phyloP scores from a whole-genome alignment of 2,888 invertebrate species.

The Priocnemis perturbator region DNA sequence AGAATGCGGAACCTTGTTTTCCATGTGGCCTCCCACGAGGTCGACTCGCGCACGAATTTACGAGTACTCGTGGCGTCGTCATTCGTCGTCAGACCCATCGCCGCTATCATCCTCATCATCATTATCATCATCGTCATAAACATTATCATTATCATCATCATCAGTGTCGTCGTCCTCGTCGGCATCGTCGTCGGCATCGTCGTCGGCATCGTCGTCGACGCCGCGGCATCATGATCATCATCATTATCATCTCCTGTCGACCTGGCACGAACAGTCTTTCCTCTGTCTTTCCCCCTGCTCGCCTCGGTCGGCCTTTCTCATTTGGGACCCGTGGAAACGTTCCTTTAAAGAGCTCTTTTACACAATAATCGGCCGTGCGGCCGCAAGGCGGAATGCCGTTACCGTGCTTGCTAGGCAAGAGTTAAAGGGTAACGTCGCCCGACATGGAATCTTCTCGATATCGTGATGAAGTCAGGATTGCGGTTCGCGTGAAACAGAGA shows the following conservation, averaged over 20 bases:
- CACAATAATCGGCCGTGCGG: constrained; percentile 46
- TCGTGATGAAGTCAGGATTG: constrained; percentile 25
- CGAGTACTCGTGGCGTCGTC: constrained; percentile 25
- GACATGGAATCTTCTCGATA: constrained; percentile 40
- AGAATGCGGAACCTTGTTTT: constrained; percentile 72
- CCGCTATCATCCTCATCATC: constrained; percentile 8
- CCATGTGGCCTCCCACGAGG: constrained; percentile 51
- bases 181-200: constrained; percentile 18
- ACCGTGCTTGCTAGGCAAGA: constrained; percentile 40
- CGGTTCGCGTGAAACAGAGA: too few species aligned
- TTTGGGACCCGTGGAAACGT: constrained; percentile 33
- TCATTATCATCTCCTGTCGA: constrained; percentile 3
- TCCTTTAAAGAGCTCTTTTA: constrained; percentile 44
- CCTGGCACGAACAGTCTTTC: background rate
- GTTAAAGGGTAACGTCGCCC: constrained; percentile 43
- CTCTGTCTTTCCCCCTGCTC: constrained; percentile 20
- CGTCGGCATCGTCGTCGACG: constrained; percentile 13
- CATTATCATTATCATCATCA: constrained; percentile 11
- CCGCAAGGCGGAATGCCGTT: constrained; percentile 38
- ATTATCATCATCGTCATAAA: background rate
- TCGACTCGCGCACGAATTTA: constrained; percentile 61
- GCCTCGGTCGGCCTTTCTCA: constrained; percentile 13
- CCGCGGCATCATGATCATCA: constrained; percentile 13
- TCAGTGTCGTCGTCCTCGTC: constrained; percentile 11
- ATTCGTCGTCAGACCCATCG: background rate